These are phyloP conservation scores for Oryzias dopingdopingensis DNA, from an alignment of 2,797 vertebrate genomes.

Conservation along the genomic window DNA sequence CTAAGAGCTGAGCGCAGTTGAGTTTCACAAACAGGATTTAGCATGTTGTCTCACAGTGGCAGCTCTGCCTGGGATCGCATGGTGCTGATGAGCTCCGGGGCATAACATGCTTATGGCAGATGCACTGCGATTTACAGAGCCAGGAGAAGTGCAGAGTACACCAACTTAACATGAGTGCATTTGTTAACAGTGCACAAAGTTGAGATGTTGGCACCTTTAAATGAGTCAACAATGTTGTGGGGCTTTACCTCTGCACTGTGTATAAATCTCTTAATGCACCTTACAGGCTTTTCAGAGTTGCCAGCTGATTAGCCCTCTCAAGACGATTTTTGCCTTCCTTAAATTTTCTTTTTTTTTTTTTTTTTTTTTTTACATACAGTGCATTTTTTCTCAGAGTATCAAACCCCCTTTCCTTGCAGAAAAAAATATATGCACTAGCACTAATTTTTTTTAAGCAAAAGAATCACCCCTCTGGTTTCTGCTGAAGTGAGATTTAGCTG, in stretches of 20 bases:
- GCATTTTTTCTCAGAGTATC: slow-evolving; percentile 71
- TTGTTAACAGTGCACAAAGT: slow-evolving; percentile 72
- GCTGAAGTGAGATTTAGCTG: slow-evolving; percentile 97
- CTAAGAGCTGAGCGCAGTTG: slow-evolving; percentile 60
- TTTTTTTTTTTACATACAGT: slow-evolving; percentile 66
- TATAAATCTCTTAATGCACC: slow-evolving; percentile 75
- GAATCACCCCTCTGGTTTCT: slow-evolving; percentile 83
- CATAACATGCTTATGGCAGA: slow-evolving; percentile 74
- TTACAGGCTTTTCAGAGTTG: slow-evolving; percentile 68
- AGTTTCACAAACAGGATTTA: slow-evolving; percentile 76
- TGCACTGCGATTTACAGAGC: slow-evolving; percentile 62
- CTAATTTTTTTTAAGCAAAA: slow-evolving; percentile 80
- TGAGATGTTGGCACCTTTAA: slow-evolving; percentile 73
- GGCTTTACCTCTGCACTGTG: slow-evolving; percentile 63
- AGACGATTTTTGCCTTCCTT: slow-evolving; percentile 64
- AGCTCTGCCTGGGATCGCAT: slow-evolving; percentile 63
- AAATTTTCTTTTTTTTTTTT: slow-evolving; percentile 47
- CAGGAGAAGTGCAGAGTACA: slow-evolving; percentile 71
- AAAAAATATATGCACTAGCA: slow-evolving; percentile 80
- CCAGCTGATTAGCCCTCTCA: slow-evolving; percentile 74
- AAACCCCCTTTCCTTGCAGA: slow-evolving; percentile 81
- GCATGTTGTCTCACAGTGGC: slow-evolving; percentile 70
- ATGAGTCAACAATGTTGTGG: slow-evolving; percentile 74
- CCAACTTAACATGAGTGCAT: slow-evolving; percentile 64
- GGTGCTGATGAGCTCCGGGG: slow-evolving; percentile 63